These are phyloP conservation scores for Folsomia candida DNA, from an alignment of 2,888 invertebrate species.

Conservation along the genomic window DNA sequence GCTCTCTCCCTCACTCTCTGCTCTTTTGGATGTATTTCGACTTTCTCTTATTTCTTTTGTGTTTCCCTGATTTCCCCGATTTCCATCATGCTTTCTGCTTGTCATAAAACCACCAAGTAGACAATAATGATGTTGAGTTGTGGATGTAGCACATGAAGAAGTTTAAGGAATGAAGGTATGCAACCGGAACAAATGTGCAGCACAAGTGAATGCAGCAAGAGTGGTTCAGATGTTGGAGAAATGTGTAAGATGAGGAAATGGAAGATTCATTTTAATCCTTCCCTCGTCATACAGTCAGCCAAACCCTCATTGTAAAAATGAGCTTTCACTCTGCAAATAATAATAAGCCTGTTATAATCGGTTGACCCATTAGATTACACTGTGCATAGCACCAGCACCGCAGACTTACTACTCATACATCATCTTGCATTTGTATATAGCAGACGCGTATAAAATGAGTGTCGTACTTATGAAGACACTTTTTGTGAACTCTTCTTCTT, in stretches of 20 bases:
- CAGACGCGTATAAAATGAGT: no score
- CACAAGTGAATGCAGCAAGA: background rate
- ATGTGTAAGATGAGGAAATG: background rate
- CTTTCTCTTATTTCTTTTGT: background rate
- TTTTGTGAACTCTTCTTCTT: background rate
- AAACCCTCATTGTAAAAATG: background rate
- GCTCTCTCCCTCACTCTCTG: background rate
- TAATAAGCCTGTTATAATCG: background rate
- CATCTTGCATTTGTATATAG: no score
- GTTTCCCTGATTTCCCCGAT: background rate
- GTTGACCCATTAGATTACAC: conserved; percentile 1
- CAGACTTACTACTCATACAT: background rate
- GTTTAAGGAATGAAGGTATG: background rate
- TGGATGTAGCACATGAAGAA: background rate
- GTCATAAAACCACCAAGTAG: background rate
- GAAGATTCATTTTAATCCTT: background rate
- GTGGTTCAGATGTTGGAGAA: no score
- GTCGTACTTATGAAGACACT: no score
- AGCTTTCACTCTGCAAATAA: background rate
- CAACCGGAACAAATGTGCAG: background rate
- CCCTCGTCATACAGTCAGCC: no score
- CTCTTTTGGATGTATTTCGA: background rate
- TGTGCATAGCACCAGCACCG: background rate
- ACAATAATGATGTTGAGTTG: background rate
- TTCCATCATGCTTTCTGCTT: background rate